Evolutionary conservation across 2,797 vertebrate genomes (phyloP).

Genomic region (Sparus aurata): DNA sequence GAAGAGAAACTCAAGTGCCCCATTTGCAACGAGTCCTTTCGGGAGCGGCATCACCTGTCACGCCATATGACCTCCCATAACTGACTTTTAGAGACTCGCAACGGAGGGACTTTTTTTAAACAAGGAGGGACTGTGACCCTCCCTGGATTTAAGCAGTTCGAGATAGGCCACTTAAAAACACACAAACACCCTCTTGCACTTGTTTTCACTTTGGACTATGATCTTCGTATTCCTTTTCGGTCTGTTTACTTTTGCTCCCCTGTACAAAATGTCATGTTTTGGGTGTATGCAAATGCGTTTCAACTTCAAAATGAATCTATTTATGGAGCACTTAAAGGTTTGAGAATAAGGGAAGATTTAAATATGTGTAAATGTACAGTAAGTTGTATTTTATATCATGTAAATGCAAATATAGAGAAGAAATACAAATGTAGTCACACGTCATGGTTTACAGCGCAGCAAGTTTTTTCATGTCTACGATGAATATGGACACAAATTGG

Average conservation of each 20-base stretch:
- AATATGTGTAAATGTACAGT: slow-evolving; percentile 94
- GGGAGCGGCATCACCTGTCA: slow-evolving; percentile 97
- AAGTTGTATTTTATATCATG: slow-evolving; percentile 96
- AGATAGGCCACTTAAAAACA: slow-evolving; percentile 43
- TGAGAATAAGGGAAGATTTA: slow-evolving; percentile 89
- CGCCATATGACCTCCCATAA: slow-evolving; percentile 99
- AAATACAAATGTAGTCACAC: slow-evolving; percentile 82
- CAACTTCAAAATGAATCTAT: slow-evolving; percentile 91
- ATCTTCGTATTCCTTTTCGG: slow-evolving; percentile 45
- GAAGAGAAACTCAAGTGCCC: slow-evolving; percentile 99
- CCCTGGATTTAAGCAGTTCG: slow-evolving; percentile 61
- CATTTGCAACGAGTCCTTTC: slow-evolving; percentile 98
- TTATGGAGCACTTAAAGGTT: slow-evolving; percentile 96
- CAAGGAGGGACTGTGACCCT: slow-evolving; percentile 35
- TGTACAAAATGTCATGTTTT: slow-evolving; percentile 90
- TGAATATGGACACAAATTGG: slow-evolving; percentile 74
- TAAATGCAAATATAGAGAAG: slow-evolving; percentile 90
- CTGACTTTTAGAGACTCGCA: slow-evolving; percentile 75
- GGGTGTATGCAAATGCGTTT: slow-evolving; percentile 94
- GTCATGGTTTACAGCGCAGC: slow-evolving; percentile 83
- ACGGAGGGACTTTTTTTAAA: slow-evolving; percentile 28
- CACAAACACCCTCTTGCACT: slow-evolving; percentile 84
- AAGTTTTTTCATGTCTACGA: slow-evolving; percentile 81
- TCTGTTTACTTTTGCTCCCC: slow-evolving; percentile 58
- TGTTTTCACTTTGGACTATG: slow-evolving; percentile 86